phyloP scores from a whole-genome alignment of 2,888 invertebrate genomes.

The Oligia strigilis region DNA sequence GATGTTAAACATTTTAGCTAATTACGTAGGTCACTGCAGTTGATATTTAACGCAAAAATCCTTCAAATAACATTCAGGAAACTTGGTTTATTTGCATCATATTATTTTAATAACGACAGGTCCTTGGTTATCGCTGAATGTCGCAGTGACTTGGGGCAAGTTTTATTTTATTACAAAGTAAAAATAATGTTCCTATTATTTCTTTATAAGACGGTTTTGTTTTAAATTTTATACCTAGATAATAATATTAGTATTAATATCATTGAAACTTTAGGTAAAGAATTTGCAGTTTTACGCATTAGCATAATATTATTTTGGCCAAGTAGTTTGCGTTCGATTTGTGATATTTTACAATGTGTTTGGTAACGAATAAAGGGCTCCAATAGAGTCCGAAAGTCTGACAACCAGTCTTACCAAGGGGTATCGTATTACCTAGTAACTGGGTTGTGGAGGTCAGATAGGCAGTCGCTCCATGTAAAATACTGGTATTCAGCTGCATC shows the following conservation, averaged over 20 bases:
- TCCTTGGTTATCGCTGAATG: slow-evolving; percentile 40
- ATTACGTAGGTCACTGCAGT: no score
- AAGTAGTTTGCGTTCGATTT: neutral
- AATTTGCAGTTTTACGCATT: no score
- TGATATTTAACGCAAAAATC: neutral
- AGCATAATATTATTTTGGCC: neutral
- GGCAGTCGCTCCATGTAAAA: no score
- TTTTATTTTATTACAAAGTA: slow-evolving; percentile 17
- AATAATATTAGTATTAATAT: no score
- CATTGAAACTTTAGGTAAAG: neutral
- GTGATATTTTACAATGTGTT: neutral
- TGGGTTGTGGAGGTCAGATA: no score
- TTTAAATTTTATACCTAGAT: neutral
- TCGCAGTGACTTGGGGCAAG: slow-evolving; percentile 1
- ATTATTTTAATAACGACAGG: slow-evolving; percentile 24
- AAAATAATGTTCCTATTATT: slow-evolving; percentile 9
- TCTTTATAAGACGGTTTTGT: slow-evolving; percentile 9
- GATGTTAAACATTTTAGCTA: slow-evolving; percentile 9
- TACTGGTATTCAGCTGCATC: no score
- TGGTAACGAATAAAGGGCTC: neutral
- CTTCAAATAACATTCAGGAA: slow-evolving; percentile 51
- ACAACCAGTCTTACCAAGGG: no score
- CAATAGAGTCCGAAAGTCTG: no score
- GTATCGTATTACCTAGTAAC: no score
- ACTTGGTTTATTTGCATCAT: slow-evolving; percentile 21